A percentile compares a stretch with the other conserved stretches of the same genome.
These are phyloP conservation scores for Intellagama lesueurii DNA, from an alignment of 2,797 vertebrate species.

Conservation along the genomic window DNA sequence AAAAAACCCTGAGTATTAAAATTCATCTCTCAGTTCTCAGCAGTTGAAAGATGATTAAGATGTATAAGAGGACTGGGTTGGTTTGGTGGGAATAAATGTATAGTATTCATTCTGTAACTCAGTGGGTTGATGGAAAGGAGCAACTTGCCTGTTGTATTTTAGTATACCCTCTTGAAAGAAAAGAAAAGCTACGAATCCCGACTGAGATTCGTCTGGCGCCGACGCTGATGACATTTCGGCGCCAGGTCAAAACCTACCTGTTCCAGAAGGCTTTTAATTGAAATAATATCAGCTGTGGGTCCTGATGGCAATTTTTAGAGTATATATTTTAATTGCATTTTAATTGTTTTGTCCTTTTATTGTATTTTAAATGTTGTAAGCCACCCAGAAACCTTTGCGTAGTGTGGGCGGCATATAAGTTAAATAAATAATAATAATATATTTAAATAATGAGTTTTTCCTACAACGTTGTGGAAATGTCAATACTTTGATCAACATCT, in stretches of 20 bases:
- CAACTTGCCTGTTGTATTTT: not conserved
- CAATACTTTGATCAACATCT: not conserved
- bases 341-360: no score
- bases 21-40: not conserved
- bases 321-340: no score
- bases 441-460: not conserved
- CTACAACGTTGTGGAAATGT: not conserved
- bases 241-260: no score
- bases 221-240: no score
- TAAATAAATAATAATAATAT: no score
- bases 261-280: no score
- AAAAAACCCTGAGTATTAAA: not conserved
- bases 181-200: not conserved
- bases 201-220: no score
- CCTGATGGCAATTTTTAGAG: no score
- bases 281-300: no score
- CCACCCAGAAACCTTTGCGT: no score
- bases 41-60: not conserved
- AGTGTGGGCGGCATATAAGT: no score
- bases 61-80: not conserved
- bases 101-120: conserved; percentile 7
- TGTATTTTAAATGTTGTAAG: no score
- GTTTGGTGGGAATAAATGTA: conserved; percentile 13
- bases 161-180: not conserved
- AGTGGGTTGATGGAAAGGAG: conserved; percentile 29